These are phyloP conservation scores for Hestina assimilis DNA, from an alignment of 1,140 invertebrate species.

Conservation along the genomic window DNA sequence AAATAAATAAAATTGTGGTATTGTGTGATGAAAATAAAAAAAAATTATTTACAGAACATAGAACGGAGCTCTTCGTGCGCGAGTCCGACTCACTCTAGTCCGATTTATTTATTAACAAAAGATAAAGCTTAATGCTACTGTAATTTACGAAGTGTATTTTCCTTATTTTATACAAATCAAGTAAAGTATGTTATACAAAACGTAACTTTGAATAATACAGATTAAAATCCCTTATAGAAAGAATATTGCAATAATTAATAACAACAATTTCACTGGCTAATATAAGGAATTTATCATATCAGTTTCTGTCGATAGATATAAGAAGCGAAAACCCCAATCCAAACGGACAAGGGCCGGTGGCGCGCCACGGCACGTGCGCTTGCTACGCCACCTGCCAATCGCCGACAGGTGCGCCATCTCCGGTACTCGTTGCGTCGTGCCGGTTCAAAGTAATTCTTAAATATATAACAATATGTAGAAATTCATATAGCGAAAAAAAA, in stretches of 20 bases:
- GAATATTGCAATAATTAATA: background rate
- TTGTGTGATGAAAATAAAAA: too few species aligned
- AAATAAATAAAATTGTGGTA: too few species aligned
- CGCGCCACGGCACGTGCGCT: conserved; percentile 24
- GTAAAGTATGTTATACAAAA: too few species aligned
- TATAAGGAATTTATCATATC: conserved; percentile 18
- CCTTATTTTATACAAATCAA: too few species aligned
- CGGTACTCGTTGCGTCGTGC: conserved; percentile 7
- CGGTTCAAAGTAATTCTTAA: conserved; percentile 12
- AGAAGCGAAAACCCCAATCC: conserved; percentile 25
- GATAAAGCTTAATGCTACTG: too few species aligned
- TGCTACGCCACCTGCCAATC: conserved; percentile 31
- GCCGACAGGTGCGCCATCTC: conserved; percentile 14
- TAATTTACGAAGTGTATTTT: too few species aligned
- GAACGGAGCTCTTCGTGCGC: too few species aligned
- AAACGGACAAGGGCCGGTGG: conserved; percentile 27
- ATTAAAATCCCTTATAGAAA: background rate
- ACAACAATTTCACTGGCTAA: conserved; percentile 5
- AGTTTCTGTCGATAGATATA: conserved; percentile 13
- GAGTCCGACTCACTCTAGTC: too few species aligned
- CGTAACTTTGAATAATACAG: too few species aligned
- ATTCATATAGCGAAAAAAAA: too few species aligned
- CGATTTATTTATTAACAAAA: too few species aligned
- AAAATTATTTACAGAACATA: too few species aligned
- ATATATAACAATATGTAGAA: conserved; percentile 1